phyloP scores from a whole-genome alignment of 2,113 vertebrate species.

The Catharus minimus region DNA sequence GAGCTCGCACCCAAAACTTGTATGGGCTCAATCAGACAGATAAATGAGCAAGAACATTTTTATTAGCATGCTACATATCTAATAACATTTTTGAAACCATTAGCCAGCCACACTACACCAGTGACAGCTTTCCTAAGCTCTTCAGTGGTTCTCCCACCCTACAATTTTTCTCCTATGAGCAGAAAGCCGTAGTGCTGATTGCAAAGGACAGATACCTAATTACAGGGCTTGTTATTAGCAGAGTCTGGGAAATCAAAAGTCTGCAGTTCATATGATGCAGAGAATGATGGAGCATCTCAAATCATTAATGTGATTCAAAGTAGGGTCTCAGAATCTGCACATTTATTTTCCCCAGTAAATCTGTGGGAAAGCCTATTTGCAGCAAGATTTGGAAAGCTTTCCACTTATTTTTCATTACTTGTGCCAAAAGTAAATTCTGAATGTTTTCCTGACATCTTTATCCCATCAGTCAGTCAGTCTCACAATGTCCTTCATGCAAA shows the following conservation, averaged over 20 bases:
- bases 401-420: not conserved
- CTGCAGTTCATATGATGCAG: not conserved
- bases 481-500: not conserved
- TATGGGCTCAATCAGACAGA: not conserved
- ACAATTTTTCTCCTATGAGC: not conserved
- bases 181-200: conserved; percentile 12
- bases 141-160: not conserved
- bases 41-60: not conserved
- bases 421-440: not conserved
- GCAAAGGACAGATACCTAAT: conserved; percentile 33
- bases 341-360: not conserved
- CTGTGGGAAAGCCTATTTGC: not conserved
- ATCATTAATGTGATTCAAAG: conserved; percentile 41
- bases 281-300: conserved; percentile 36
- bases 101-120: not conserved
- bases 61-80: not conserved
- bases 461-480: not conserved
- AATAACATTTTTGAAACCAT: not conserved
- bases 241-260: conserved; percentile 37
- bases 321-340: not conserved
- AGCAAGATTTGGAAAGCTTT: conserved; percentile 36
- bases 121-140: conserved; percentile 19
- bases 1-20: not conserved
- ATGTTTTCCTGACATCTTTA: not conserved
- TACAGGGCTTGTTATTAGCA: conserved; percentile 33